These are phyloP conservation scores for Amaurobius ferox DNA, from an alignment of 2,888 invertebrate species.

Conservation along the genomic window DNA sequence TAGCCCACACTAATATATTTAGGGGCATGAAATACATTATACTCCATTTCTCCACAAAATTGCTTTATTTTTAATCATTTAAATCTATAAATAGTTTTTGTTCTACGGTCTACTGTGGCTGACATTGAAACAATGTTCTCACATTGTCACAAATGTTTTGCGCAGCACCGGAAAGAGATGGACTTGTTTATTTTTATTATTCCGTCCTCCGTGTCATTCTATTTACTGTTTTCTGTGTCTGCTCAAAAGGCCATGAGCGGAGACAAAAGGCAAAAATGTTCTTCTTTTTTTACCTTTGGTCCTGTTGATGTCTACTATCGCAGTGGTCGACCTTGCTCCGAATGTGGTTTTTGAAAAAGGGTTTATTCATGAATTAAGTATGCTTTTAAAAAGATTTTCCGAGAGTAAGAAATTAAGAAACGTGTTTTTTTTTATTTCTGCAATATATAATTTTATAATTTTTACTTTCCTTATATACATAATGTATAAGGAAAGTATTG, in stretches of 20 bases:
- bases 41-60: no score
- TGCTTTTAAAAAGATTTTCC: no score
- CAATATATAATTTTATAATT: no score
- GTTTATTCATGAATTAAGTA: no score
- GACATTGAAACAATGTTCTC: conserved; percentile 36
- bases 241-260: conserved; percentile 5
- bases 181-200: not conserved
- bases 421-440: no score
- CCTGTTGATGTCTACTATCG: not conserved
- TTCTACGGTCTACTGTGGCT: not conserved
- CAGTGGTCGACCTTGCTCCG: not conserved
- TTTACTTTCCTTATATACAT: no score
- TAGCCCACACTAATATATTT: no score
- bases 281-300: not conserved
- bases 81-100: not conserved
- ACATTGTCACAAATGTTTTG: conserved; percentile 27
- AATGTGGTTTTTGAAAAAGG: not conserved
- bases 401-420: no score
- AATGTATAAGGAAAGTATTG: no score
- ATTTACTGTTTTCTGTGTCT: conserved; percentile 10
- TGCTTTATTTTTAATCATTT: not conserved
- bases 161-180: conserved; percentile 26
- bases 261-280: not conserved
- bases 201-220: conserved; percentile 5
- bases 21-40: no score